A percentile compares a stretch with the other conserved stretches of the same genome.
These are phyloP conservation scores for Sebastes itinus DNA, from an alignment of 2,797 vertebrate species.

Conservation along the genomic window DNA sequence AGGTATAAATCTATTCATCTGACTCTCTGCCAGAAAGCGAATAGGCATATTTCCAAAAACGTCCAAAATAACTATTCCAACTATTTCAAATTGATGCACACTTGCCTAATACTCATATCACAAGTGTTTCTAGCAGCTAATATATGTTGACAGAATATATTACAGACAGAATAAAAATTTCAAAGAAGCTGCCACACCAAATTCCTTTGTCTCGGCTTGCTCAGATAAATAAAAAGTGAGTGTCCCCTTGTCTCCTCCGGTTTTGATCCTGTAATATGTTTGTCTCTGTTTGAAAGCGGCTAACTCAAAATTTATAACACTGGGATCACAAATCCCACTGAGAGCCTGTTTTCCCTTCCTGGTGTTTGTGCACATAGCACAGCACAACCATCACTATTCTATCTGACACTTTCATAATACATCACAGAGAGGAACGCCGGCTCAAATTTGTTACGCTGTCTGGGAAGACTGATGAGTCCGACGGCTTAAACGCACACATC, in stretches of 20 bases:
- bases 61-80: accelerated
- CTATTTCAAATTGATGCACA: background rate
- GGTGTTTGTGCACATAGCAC: slow-evolving; percentile 30
- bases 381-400: slow-evolving; percentile 34
- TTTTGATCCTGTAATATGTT: slow-evolving; percentile 4
- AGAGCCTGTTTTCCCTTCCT: slow-evolving; percentile 1
- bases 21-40: background rate
- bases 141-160: background rate
- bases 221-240: slow-evolving; percentile 31
- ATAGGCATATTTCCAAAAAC: background rate
- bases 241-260: background rate
- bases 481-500: slow-evolving; percentile 23
- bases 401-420: slow-evolving; percentile 48
- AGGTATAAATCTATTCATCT: background rate
- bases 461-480: slow-evolving; percentile 62
- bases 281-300: background rate
- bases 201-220: slow-evolving; percentile 3
- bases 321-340: background rate
- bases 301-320: background rate
- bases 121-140: background rate
- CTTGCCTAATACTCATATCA: background rate
- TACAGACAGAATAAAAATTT: background rate
- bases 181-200: background rate
- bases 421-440: slow-evolving; percentile 25
- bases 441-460: slow-evolving; percentile 54